Percentiles rank a stretch among this genome's conserved stretches.
Conservation (phyloP, 2,888 invertebrate species). For the Timandra comae region DNA sequence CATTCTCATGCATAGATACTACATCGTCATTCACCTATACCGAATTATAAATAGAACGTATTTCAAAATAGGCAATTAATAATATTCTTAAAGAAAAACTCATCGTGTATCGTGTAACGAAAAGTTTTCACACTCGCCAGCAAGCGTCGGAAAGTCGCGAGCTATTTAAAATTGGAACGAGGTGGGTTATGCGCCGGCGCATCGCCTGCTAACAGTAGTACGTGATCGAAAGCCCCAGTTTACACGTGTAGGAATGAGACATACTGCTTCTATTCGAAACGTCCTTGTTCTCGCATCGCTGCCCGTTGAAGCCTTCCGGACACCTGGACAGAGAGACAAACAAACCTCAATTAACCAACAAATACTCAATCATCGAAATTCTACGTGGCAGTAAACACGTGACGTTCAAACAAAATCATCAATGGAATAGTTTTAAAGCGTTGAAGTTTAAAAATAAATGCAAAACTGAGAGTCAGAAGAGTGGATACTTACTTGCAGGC, state of each 20-base stretch:
- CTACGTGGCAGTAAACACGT: slow-evolving; percentile 6
- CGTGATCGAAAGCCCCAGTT: slow-evolving; percentile 85
- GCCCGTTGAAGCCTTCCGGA: slow-evolving; percentile 87
- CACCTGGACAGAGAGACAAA: slow-evolving; percentile 78
- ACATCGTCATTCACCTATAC: slow-evolving; percentile 20
- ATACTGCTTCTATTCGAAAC: slow-evolving; percentile 85
- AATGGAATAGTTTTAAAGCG: slow-evolving; percentile 1
- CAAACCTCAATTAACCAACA: not conserved
- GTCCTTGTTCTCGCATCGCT: slow-evolving; percentile 88
- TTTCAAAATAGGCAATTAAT: slow-evolving; percentile 22
- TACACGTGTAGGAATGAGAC: slow-evolving; percentile 87
- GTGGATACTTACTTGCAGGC: slow-evolving; percentile 88
- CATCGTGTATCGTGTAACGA: slow-evolving; percentile 22
- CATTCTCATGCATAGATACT: slow-evolving; percentile 19
- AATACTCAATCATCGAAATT: not conserved
- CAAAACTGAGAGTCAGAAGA: not conserved
- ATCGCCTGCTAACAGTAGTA: slow-evolving; percentile 82
- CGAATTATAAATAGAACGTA: slow-evolving; percentile 21
- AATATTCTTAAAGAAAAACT: slow-evolving; percentile 14
- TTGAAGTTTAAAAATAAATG: slow-evolving; percentile 1
- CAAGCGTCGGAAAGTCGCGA: slow-evolving; percentile 41
- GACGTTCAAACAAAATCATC: slow-evolving; percentile 3
- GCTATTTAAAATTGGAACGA: slow-evolving; percentile 59
- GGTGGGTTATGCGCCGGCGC: slow-evolving; percentile 62
- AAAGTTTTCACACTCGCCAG: slow-evolving; percentile 42